phyloP scores from a whole-genome alignment of 2,888 invertebrate species.

The Epirrita christyi region DNA sequence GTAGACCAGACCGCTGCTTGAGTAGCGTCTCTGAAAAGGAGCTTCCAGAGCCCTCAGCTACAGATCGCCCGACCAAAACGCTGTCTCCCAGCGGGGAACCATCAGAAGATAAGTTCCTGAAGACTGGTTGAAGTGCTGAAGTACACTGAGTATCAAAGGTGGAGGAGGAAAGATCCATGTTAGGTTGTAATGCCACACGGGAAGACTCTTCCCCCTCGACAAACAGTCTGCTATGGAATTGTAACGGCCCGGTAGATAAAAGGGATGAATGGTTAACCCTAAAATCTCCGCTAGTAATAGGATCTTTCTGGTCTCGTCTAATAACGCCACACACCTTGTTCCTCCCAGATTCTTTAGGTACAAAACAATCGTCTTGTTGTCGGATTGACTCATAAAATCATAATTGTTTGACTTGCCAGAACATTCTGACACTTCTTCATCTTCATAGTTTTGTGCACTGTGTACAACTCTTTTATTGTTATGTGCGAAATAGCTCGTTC shows the following conservation, averaged over 20 bases:
- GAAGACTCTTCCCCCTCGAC: slow-evolving; percentile 24
- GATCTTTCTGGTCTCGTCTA: slow-evolving; percentile 18
- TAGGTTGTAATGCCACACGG: slow-evolving; percentile 37
- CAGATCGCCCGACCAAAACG: slow-evolving; percentile 35
- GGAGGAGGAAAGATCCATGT: slow-evolving; percentile 42
- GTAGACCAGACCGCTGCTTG: too few species aligned
- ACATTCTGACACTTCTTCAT: too few species aligned
- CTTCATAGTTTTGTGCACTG: too few species aligned
- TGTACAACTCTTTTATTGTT: too few species aligned
- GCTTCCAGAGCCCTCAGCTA: slow-evolving; percentile 21
- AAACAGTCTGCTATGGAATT: slow-evolving; percentile 36
- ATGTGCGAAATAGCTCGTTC: too few species aligned
- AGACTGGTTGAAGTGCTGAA: slow-evolving; percentile 34
- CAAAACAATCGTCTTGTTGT: too few species aligned
- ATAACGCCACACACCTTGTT: slow-evolving; percentile 16
- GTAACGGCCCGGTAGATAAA: slow-evolving; percentile 41
- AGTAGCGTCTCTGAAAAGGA: too few species aligned
- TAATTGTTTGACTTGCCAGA: too few species aligned
- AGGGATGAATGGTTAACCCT: slow-evolving; percentile 17
- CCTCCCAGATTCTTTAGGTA: too few species aligned
- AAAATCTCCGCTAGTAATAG: slow-evolving; percentile 10
- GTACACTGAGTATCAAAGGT: slow-evolving; percentile 34
- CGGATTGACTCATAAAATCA: too few species aligned
- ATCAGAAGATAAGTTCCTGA: slow-evolving; percentile 30
- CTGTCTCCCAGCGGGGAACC: slow-evolving; percentile 32